Percentiles rank a stretch among this genome's conserved stretches.
Conservation (phyloP, 2,888 invertebrate species). For the Gymnocheta viridis region DNA sequence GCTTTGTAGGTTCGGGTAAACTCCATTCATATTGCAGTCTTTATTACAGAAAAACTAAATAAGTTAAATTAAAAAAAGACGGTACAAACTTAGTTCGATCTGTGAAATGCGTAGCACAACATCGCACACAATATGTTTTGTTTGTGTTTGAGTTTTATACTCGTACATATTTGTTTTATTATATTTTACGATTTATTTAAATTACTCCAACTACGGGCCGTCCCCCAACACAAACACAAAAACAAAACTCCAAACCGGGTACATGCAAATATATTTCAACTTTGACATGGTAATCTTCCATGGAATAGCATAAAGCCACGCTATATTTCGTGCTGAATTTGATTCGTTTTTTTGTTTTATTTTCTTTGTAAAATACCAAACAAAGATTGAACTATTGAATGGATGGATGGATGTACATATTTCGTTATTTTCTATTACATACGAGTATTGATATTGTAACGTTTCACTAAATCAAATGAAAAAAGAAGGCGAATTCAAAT, state of each 20-base stretch:
- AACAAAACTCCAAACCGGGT: background rate
- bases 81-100: background rate
- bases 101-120: background rate
- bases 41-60: background rate
- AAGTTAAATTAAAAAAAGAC: background rate
- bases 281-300: slow-evolving; percentile 40
- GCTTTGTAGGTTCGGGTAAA: no score
- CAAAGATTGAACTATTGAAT: slow-evolving; percentile 31
- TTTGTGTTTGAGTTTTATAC: no score
- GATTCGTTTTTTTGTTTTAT: no score
- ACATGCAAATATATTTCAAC: background rate
- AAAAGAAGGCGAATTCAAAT: background rate
- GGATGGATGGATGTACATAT: no score
- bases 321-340: slow-evolving; percentile 64
- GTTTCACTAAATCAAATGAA: background rate
- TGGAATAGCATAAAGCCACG: slow-evolving; percentile 64
- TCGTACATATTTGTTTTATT: slow-evolving; percentile 24
- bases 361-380: background rate
- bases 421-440: background rate
- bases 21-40: no score
- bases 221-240: background rate
- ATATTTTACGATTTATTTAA: slow-evolving; percentile 14
- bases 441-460: background rate
- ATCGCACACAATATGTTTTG: background rate
- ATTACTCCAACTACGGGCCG: background rate